Evolutionary conservation across 1,140 invertebrate species (phyloP).

Genomic region (Nasonia longicornis): DNA sequence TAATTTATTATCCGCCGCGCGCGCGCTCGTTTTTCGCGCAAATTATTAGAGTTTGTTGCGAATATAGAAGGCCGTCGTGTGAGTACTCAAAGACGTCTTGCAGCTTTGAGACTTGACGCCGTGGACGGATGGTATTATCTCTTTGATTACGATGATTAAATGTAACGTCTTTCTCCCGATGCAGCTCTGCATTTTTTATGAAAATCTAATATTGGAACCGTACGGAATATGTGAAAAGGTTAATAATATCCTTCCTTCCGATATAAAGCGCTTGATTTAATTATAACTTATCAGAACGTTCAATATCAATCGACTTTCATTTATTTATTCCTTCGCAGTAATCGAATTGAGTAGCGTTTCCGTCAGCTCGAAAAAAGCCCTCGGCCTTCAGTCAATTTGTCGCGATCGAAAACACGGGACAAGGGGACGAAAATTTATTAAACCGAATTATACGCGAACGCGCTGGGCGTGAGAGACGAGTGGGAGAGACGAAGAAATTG

Average conservation of each 20-base stretch:
- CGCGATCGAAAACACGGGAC: not conserved
- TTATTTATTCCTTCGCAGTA: too few species aligned
- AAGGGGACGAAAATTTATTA: slow-evolving; percentile 6
- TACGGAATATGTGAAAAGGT: not conserved
- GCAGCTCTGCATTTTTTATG: too few species aligned
- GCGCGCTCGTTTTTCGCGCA: not conserved
- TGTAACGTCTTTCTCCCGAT: too few species aligned
- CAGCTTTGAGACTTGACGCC: not conserved
- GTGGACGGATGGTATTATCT: too few species aligned
- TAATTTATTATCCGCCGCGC: slow-evolving; percentile 16
- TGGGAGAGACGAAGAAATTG: not conserved
- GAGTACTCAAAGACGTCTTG: not conserved
- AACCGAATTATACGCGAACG: not conserved
- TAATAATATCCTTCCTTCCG: not conserved
- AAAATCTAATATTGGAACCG: too few species aligned
- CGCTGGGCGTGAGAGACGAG: not conserved
- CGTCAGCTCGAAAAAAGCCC: not conserved
- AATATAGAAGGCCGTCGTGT: too few species aligned
- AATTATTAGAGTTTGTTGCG: slow-evolving; percentile 16
- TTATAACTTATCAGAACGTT: not conserved
- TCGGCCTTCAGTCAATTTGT: not conserved
- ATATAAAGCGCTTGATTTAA: not conserved
- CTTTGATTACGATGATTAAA: too few species aligned
- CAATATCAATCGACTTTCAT: not conserved
- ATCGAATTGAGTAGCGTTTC: not conserved